Conservation (phyloP, 2,888 invertebrate genomes). For the Cheilosia vulpina region DNA sequence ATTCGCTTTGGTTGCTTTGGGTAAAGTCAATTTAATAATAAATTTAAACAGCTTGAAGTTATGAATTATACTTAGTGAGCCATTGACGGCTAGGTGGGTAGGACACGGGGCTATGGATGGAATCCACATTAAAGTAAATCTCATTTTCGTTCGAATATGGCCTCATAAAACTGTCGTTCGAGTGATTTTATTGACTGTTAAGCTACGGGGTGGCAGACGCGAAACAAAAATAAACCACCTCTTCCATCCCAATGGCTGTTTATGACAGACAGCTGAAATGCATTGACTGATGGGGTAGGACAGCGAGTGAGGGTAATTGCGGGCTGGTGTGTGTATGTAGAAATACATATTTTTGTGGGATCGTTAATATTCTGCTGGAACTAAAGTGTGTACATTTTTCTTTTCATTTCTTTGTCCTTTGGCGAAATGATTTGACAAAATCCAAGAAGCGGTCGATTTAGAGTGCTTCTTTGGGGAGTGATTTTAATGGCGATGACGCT, state of each 20-base stretch:
- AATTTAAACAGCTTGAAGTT: slow-evolving; percentile 45
- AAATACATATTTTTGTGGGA: neutral
- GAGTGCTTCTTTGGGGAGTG: slow-evolving; percentile 18
- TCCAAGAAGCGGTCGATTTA: slow-evolving; percentile 1
- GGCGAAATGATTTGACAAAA: slow-evolving; percentile 17
- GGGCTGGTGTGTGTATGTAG: slow-evolving; percentile 20
- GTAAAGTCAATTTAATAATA: slow-evolving; percentile 38
- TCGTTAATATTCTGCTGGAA: slow-evolving; percentile 29
- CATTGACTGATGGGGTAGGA: slow-evolving; percentile 22
- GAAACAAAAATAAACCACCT: slow-evolving; percentile 14
- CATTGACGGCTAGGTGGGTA: neutral
- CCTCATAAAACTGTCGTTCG: slow-evolving; percentile 56
- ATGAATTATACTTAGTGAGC: slow-evolving; percentile 41
- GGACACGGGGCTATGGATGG: slow-evolving; percentile 17
- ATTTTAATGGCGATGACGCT: slow-evolving; percentile 22
- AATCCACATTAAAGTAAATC: slow-evolving; percentile 48
- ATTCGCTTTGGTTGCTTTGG: slow-evolving; percentile 3
- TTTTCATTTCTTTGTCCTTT: neutral
- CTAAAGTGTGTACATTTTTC: neutral
- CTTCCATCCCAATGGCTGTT: slow-evolving; percentile 5
- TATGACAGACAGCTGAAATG: slow-evolving; percentile 49
- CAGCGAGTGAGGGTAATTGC: slow-evolving; percentile 1
- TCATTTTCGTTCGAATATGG: slow-evolving; percentile 54
- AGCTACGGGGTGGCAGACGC: slow-evolving; percentile 31
- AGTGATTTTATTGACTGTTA: slow-evolving; percentile 62